These are phyloP conservation scores for Noctua fimbriata DNA, from an alignment of 2,888 invertebrate species.

Conservation along the genomic window DNA sequence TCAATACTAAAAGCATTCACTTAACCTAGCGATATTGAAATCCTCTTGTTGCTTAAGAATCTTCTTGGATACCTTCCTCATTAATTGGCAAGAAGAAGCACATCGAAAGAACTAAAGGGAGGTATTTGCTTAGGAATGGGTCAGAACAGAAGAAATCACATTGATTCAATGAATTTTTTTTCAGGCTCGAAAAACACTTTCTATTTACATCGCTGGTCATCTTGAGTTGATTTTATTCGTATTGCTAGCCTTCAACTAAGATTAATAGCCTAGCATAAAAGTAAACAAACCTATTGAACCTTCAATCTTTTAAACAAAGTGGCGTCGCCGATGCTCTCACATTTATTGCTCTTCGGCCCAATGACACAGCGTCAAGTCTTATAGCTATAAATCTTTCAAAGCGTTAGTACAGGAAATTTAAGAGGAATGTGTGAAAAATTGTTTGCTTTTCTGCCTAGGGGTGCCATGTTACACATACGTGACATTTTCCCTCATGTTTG, in stretches of 20 bases:
- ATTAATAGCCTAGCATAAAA: slow-evolving; percentile 23
- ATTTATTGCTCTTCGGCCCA: slow-evolving; percentile 39
- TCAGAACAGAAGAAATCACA: not conserved
- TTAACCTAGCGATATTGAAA: too few species aligned
- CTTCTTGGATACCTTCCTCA: not conserved
- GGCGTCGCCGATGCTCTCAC: slow-evolving; percentile 40
- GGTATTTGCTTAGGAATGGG: not conserved
- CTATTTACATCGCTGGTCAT: not conserved
- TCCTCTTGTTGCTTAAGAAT: not conserved
- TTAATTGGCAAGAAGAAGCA: not conserved
- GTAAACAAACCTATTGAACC: slow-evolving; percentile 21
- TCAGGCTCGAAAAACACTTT: not conserved
- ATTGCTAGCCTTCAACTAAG: not conserved
- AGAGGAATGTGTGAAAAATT: slow-evolving; percentile 19
- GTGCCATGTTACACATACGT: not conserved
- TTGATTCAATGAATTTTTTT: not conserved
- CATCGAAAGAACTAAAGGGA: not conserved
- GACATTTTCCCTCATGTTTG: not conserved
- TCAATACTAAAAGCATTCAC: too few species aligned
- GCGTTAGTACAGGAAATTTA: slow-evolving; percentile 7
- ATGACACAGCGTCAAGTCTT: slow-evolving; percentile 46
- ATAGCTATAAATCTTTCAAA: slow-evolving; percentile 53
- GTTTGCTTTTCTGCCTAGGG: slow-evolving; percentile 13
- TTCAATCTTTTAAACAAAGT: slow-evolving; percentile 48
- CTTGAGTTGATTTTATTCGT: not conserved